Evolutionary conservation across 1,140 invertebrate species (phyloP), one percentile per base, ranked within the genome.

Genomic region (Ericerus pela): DNA sequence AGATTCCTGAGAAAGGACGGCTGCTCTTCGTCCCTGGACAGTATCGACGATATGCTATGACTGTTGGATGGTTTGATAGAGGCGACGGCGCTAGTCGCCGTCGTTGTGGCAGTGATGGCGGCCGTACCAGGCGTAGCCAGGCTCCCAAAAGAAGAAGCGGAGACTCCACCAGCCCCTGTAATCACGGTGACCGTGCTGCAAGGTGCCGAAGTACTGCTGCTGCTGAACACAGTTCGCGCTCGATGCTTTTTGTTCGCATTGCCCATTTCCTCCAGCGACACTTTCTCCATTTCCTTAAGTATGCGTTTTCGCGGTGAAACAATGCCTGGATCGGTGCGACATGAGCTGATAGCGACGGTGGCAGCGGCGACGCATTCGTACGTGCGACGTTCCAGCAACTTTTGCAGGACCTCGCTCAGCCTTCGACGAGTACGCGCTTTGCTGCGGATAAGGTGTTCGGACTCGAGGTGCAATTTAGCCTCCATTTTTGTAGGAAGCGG

Each of bases 301-400:
- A 85, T 84, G 55, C 82, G 73, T 64, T 85, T 85, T 4, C 82
- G 73, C 33, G 82, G 82, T 37, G 81, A 84, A 2, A 84, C 79
- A 10, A 75, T 73, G 47, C 73, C 75, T 6, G 72, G 70, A 54
- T 54, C 53, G n/a, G 31, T 36, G 12, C 53, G 29, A 33, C 29
- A 30, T 4, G 53, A 33, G 24, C 20, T 54, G 2, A 29, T 36
- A 14, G 31, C 33, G n/a, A 8, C 38, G 18, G 27, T 31, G 16
- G 12, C 28, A n/a, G 24, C 24, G 28, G 31, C 29, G 37, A 47
- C 27, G 14, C 22, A 29, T 33, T 33, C 53, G 22, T 54, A 33
- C 29, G 16, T 56, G 30, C 41, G 22, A 47, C 41, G 41, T 22
- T 47, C 41, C 3, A 24, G 26, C 26, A 47, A 47, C 26, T 24